A percentile compares a stretch with the other conserved stretches of the same genome.
These are phyloP conservation scores for Tethea ocularis DNA, from an alignment of 2,888 invertebrate species.

Conservation along the genomic window DNA sequence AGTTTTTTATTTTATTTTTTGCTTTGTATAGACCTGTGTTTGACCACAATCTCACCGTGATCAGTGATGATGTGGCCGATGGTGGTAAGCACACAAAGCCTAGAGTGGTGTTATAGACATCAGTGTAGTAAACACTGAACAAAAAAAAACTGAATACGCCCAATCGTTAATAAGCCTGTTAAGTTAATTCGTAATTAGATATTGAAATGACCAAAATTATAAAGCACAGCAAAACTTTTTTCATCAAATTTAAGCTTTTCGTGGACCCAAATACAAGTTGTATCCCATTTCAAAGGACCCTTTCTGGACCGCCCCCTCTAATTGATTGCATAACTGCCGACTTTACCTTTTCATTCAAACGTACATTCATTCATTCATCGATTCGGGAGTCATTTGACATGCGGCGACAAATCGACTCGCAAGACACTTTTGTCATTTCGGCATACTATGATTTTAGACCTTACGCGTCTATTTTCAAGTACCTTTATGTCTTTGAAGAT, in stretches of 20 bases:
- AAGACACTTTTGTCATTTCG: conserved; percentile 41
- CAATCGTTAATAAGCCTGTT: background rate
- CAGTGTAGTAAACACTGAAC: no score
- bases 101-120: no score
- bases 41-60: no score
- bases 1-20: no score
- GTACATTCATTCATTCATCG: conserved; percentile 52
- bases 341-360: conserved; percentile 48
- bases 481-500: background rate
- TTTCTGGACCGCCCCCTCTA: conserved; percentile 66
- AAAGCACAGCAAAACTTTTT: conserved; percentile 20
- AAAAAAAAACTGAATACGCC: background rate
- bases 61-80: no score
- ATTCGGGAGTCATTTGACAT: conserved; percentile 63
- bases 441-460: background rate
- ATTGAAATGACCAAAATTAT: conserved; percentile 7
- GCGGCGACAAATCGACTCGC: conserved; percentile 74
- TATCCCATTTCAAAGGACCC: conserved; percentile 44
- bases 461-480: conserved; percentile 13
- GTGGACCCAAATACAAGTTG: conserved; percentile 37
- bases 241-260: conserved; percentile 32
- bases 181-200: background rate
- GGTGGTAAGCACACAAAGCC: no score
- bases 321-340: conserved; percentile 79
- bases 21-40: no score